Conservation (phyloP, 2,888 invertebrate species). For the Acanthosoma haemorrhoidale region DNA sequence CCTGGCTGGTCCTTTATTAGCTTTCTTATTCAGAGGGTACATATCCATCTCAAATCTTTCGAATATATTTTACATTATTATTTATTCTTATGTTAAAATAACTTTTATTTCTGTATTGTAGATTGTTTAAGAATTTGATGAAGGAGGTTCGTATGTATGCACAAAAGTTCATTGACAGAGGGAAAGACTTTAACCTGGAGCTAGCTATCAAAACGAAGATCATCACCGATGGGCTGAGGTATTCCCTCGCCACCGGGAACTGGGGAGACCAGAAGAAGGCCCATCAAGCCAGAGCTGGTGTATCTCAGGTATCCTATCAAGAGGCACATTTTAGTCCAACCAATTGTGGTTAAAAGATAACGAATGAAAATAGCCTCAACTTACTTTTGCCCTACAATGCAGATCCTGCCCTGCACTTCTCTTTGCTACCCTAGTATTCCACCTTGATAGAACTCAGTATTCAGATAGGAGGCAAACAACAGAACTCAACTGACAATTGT, state of each 20-base stretch:
- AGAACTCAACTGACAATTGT: no score
- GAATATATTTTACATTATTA: not conserved
- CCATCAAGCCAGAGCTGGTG: constrained; percentile 95
- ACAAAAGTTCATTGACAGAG: constrained; percentile 97
- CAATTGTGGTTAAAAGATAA: no score
- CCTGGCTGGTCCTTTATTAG: constrained; percentile 92
- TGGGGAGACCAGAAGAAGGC: constrained; percentile 99
- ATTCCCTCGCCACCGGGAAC: constrained; percentile 98
- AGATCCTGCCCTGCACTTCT: no score
- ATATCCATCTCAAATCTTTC: constrained; percentile 28
- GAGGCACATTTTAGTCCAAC: no score
- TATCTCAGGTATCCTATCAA: constrained; percentile 78
- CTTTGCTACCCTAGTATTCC: no score
- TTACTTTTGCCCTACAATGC: no score
- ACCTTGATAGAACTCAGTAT: no score
- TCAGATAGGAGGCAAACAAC: no score
- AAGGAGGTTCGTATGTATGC: constrained; percentile 98
- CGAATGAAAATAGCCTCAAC: no score
- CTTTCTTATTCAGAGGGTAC: constrained; percentile 89
- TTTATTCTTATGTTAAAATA: not conserved
- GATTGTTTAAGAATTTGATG: constrained; percentile 86
- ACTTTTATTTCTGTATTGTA: constrained; percentile 42
- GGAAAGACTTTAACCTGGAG: constrained; percentile 97
- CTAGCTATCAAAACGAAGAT: constrained; percentile 94
- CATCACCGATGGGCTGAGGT: constrained; percentile 94